Evolutionary conservation across 2,797 vertebrate genomes (phyloP).

Genomic region (Sarcoramphus papa): DNA sequence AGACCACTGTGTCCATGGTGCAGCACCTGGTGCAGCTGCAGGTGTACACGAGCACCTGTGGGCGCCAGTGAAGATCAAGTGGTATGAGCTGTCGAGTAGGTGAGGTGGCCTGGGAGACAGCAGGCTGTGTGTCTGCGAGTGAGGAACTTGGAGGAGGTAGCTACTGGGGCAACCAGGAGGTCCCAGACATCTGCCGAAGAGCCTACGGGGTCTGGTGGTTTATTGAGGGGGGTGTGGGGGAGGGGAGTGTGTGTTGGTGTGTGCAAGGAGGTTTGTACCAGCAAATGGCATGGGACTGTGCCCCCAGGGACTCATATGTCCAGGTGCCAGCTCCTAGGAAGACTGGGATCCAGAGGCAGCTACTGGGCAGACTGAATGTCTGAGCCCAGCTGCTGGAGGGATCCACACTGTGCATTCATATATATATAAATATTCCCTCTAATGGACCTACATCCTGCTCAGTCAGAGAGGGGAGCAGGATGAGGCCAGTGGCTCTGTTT

Average conservation of each 20-base stretch:
- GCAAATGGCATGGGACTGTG: background rate
- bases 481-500: background rate
- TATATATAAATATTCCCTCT: background rate
- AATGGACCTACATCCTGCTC: background rate
- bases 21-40: background rate
- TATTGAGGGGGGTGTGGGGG: background rate
- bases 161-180: background rate
- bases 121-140: background rate
- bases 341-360: background rate
- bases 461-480: background rate
- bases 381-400: background rate
- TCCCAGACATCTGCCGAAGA: background rate
- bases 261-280: background rate
- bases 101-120: background rate
- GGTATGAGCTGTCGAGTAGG: background rate
- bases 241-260: background rate
- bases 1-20: background rate
- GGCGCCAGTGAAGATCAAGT: background rate
- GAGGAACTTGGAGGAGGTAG: background rate
- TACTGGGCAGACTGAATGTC: background rate
- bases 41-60: background rate
- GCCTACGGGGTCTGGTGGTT: background rate
- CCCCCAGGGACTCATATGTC: background rate
- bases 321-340: background rate
- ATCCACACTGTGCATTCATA: background rate